Percentiles rank a stretch among this genome's conserved stretches.
Evolutionary conservation across 2,888 invertebrate genomes (phyloP).

Genomic region (Caenorhabditis becei): DNA sequence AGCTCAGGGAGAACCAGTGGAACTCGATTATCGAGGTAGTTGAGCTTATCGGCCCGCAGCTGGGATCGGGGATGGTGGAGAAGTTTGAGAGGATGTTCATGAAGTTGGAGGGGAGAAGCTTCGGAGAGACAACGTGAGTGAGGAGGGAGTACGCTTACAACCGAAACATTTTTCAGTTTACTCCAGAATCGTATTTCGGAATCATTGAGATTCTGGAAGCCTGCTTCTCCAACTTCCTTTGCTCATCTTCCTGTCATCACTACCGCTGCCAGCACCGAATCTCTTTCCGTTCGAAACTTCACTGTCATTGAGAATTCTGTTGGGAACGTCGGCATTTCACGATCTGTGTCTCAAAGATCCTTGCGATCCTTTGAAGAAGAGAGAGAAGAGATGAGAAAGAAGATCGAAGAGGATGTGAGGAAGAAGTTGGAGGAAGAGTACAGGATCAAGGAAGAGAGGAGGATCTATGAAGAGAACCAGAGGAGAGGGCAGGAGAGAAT

Average conservation of each 20-base stretch:
- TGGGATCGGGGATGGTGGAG: neutral
- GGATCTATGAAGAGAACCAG: neutral
- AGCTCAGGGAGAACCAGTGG: conserved; percentile 6
- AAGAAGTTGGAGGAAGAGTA: neutral
- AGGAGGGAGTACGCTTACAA: neutral
- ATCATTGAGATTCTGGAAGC: neutral
- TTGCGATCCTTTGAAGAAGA: neutral
- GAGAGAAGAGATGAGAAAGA: neutral
- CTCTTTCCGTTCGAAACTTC: conserved; percentile 6
- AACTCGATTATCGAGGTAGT: neutral
- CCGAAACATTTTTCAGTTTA: too few relatives aligned
- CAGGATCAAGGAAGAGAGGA: neutral
- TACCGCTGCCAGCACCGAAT: neutral
- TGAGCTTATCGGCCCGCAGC: neutral
- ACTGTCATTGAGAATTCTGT: conserved; percentile 24
- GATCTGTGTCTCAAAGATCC: neutral
- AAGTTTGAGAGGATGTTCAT: conserved; percentile 1
- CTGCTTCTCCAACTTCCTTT: neutral
- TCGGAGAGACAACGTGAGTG: neutral
- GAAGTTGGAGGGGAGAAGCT: too few relatives aligned
- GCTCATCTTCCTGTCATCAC: neutral
- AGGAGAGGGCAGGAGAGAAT: neutral
- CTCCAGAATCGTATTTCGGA: neutral
- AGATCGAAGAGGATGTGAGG: conserved; percentile 8
- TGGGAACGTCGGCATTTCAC: neutral